These are phyloP conservation scores for Acanthiza pusilla DNA, from an alignment of 2,797 vertebrate species.

Conservation along the genomic window DNA sequence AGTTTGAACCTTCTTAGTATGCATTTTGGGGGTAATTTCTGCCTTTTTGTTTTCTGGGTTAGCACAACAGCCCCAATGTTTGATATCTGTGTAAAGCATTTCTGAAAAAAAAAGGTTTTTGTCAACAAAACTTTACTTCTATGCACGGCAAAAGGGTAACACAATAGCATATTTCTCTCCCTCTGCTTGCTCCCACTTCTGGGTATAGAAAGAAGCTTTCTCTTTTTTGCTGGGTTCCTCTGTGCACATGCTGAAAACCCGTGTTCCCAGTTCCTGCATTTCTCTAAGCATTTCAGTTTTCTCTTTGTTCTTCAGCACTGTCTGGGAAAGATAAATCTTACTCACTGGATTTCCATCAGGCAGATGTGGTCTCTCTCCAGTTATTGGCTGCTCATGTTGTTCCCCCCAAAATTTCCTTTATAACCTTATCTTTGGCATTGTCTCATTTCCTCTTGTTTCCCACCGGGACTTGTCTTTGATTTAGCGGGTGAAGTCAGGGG, in stretches of 20 bases:
- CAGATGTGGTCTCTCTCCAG: background rate
- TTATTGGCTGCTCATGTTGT: background rate
- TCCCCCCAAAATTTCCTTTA: background rate
- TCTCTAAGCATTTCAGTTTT: background rate
- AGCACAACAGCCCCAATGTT: background rate
- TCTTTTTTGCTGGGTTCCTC: background rate
- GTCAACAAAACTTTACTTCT: background rate
- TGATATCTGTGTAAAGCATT: background rate
- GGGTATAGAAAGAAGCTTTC: background rate
- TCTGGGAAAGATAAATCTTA: constrained; percentile 4
- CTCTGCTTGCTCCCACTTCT: background rate
- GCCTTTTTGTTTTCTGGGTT: background rate
- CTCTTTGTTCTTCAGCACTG: background rate
- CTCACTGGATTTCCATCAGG: background rate
- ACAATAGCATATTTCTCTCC: background rate
- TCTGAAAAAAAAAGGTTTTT: background rate
- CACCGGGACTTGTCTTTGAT: constrained; percentile 15
- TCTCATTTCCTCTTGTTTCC: constrained; percentile 32
- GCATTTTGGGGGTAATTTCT: background rate
- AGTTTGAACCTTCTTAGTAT: background rate
- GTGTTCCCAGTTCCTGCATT: background rate
- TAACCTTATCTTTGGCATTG: constrained; percentile 22
- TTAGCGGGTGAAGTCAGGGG: constrained; percentile 9
- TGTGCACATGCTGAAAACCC: background rate
- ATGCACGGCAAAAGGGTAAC: background rate